A percentile compares a stretch with the other conserved stretches of the same genome.
Conservation (phyloP, 2,113 vertebrate genomes). For the Trogon melanurus region DNA sequence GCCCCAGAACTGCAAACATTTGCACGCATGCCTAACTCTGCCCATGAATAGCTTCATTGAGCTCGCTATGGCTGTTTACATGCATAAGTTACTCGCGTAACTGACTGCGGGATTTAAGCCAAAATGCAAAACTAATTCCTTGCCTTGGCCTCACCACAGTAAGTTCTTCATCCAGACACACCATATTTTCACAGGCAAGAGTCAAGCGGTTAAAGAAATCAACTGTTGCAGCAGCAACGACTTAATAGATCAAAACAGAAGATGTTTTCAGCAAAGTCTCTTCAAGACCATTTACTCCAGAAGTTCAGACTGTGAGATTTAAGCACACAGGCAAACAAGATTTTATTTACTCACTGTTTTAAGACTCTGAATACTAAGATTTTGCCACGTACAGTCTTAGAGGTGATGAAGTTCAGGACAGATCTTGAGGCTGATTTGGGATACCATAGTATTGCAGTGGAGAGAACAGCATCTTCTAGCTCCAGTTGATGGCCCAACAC, state of each 20-base stretch:
- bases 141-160: conserved; percentile 12
- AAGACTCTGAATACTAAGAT: neutral
- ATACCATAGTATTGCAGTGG: fast-evolving
- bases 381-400: neutral
- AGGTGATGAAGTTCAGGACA: neutral
- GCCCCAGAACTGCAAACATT: neutral
- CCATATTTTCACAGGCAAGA: neutral
- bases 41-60: neutral
- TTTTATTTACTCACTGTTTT: neutral
- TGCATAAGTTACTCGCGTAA: neutral
- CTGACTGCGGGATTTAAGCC: neutral
- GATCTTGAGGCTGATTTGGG: neutral
- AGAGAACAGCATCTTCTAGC: neutral
- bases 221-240: fast-evolving
- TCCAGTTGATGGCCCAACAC: neutral
- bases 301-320: neutral
- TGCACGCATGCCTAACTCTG: neutral
- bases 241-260: neutral
- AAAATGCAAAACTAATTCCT: neutral
- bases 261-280: neutral
- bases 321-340: neutral
- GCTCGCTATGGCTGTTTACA: neutral
- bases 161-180: neutral
- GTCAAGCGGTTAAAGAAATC: neutral
- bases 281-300: neutral